phyloP scores from a whole-genome alignment of 2,797 vertebrate genomes.

The Zenarchopterus dispar region DNA sequence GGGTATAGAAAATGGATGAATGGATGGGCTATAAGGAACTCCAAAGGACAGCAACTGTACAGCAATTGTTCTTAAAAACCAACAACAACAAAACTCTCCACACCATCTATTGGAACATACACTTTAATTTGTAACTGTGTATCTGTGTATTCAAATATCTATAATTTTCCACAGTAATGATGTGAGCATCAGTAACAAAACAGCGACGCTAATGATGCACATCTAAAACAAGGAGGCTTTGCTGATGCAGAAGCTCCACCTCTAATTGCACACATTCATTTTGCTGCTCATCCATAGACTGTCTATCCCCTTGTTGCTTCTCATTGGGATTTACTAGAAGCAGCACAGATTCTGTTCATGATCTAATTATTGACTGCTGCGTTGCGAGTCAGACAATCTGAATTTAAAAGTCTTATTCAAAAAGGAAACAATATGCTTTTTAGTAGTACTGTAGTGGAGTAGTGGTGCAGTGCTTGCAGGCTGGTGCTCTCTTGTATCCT shows the following conservation, averaged over 20 bases:
- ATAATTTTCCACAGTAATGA: background rate
- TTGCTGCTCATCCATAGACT: background rate
- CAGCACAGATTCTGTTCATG: background rate
- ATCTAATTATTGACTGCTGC: background rate
- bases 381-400: background rate
- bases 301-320: background rate
- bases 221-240: background rate
- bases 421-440: background rate
- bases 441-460: too few relatives aligned
- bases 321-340: background rate
- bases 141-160: background rate
- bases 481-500: too few relatives aligned
- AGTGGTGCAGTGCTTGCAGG: too few relatives aligned
- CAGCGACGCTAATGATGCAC: background rate
- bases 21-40: too few relatives aligned
- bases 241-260: background rate
- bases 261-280: conserved; percentile 1
- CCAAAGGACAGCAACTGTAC: too few relatives aligned
- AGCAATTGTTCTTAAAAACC: too few relatives aligned
- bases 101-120: too few relatives aligned
- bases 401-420: background rate
- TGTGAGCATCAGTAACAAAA: background rate
- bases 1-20: too few relatives aligned
- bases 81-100: too few relatives aligned
- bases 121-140: background rate